Percentiles rank a stretch among this genome's conserved stretches.
Evolutionary conservation across 2,888 invertebrate genomes (phyloP).

Genomic region (Glomeris marginata): DNA sequence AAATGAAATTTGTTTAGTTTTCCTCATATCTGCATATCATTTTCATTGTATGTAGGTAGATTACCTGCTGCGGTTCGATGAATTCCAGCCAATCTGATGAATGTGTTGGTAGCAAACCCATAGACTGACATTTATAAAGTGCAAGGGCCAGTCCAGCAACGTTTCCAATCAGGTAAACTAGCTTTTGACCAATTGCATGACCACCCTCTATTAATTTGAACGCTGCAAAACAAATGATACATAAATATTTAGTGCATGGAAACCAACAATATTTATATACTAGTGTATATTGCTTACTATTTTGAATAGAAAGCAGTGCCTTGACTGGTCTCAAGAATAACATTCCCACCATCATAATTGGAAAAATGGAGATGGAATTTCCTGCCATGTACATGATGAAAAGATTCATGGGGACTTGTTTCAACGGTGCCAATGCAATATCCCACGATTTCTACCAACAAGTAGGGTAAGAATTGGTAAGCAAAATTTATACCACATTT

Average conservation of each 20-base stretch:
- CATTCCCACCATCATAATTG: conserved; percentile 99
- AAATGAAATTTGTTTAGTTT: not conserved
- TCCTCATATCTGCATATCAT: not conserved
- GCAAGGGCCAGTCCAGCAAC: conserved; percentile 79
- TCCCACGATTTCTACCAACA: conserved; percentile 70
- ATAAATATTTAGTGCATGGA: too few species aligned
- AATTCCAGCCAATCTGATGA: conserved; percentile 98
- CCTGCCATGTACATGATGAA: conserved; percentile 99
- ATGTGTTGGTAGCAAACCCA: conserved; percentile 93
- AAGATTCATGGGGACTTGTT: conserved; percentile 92
- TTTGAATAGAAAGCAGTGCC: conserved; percentile 69
- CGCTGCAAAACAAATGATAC: conserved; percentile 34
- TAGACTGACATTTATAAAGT: conserved; percentile 92
- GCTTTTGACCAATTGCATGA: conserved; percentile 75
- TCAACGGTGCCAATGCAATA: conserved; percentile 81
- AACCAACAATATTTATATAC: too few species aligned
- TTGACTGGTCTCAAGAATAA: conserved; percentile 90
- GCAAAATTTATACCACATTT: not conserved
- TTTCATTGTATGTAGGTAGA: not conserved
- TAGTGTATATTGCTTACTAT: conserved; percentile 34
- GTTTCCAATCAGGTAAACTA: conserved; percentile 87
- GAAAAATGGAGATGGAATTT: conserved; percentile 96
- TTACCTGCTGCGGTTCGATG: conserved; percentile 60
- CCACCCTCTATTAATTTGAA: conserved; percentile 91
- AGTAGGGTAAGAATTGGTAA: not conserved